Percentiles rank a stretch among this genome's conserved stretches.
Conservation (phyloP, 2,888 invertebrate genomes). For the Andrena haemorrhoa region DNA sequence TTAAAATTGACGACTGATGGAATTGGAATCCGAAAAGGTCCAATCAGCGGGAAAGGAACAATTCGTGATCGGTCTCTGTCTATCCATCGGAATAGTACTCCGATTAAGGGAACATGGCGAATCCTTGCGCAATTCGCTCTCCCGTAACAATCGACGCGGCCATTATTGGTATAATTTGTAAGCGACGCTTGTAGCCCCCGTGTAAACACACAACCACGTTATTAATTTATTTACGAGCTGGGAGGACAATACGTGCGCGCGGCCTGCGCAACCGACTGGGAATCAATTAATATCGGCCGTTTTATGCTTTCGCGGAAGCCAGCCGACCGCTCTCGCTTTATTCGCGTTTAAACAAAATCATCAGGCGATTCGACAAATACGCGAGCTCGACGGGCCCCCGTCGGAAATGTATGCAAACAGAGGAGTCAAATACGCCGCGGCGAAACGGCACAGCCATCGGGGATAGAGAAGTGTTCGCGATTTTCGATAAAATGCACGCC, state of each 20-base stretch:
- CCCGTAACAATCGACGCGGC: conserved; percentile 39
- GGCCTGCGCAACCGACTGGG: conserved; percentile 36
- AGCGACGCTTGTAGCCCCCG: conserved; percentile 57
- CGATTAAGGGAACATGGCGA: background rate
- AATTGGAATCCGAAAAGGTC: background rate
- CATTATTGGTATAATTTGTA: conserved; percentile 68
- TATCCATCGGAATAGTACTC: conserved; percentile 2
- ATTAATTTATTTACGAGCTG: conserved; percentile 69
- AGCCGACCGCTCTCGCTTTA: conserved; percentile 22
- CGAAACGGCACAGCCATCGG: conserved; percentile 43
- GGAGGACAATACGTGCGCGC: conserved; percentile 44
- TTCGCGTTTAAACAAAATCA: conserved; percentile 67
- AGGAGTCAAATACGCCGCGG: conserved; percentile 54
- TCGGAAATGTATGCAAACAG: conserved; percentile 61
- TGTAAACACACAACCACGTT: conserved; percentile 66
- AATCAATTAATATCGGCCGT: conserved; percentile 69
- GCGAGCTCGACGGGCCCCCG: conserved; percentile 20
- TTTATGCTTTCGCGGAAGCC: conserved; percentile 56
- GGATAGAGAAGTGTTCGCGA: background rate
- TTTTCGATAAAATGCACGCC: conserved; percentile 14
- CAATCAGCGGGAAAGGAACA: background rate
- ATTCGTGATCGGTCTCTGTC: background rate
- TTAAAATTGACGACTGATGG: background rate
- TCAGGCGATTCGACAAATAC: conserved; percentile 62
- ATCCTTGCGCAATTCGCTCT: conserved; percentile 2